A percentile compares a stretch with the other conserved stretches of the same genome.
Evolutionary conservation across 2,113 vertebrate species (phyloP).

Genomic region (Prionailurus bengalensis): DNA sequence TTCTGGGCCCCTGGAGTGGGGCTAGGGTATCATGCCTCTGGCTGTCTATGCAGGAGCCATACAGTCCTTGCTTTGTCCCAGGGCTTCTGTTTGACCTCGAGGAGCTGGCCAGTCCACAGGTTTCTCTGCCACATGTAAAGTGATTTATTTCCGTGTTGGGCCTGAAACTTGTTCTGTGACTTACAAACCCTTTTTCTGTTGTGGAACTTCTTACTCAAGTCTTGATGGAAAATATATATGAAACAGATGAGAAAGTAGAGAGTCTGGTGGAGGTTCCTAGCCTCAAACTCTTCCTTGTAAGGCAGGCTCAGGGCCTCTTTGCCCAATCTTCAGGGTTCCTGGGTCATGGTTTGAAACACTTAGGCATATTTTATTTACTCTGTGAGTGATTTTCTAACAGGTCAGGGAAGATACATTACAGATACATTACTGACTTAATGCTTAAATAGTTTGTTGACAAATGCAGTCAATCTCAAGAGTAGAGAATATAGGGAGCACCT

Average conservation of each 20-base stretch:
- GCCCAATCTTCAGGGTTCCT: background rate
- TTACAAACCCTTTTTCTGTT: background rate
- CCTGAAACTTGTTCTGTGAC: background rate
- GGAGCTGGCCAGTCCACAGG: background rate
- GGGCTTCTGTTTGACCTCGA: background rate
- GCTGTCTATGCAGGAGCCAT: background rate
- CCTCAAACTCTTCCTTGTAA: background rate
- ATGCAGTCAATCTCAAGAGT: background rate
- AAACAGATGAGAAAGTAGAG: background rate
- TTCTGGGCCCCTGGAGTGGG: no score
- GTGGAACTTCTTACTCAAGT: background rate
- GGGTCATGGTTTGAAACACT: background rate
- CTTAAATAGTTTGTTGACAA: background rate
- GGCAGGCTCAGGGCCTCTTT: background rate
- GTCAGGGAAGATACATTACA: background rate
- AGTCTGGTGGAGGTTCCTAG: background rate
- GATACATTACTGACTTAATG: background rate
- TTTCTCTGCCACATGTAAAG: background rate
- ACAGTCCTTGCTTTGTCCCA: background rate
- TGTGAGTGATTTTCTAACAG: background rate
- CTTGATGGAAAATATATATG: background rate
- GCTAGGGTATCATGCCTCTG: background rate
- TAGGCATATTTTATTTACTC: background rate
- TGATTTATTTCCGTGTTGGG: slow-evolving; percentile 11
- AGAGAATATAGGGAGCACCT: background rate